Evolutionary conservation across 1,140 invertebrate species (phyloP).

Genomic region (Mactra quadrangularis): DNA sequence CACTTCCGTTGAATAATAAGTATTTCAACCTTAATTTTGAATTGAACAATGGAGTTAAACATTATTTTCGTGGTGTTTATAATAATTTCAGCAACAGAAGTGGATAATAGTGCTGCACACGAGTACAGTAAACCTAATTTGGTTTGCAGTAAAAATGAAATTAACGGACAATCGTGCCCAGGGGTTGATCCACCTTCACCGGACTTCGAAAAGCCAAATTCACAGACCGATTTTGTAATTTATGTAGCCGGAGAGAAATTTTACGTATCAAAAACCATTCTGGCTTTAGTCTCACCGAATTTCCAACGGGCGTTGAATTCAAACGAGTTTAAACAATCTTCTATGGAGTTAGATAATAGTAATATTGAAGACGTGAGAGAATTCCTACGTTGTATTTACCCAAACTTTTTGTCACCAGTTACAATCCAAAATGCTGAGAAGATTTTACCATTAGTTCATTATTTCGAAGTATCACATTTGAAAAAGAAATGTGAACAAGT

Average conservation of each 20-base stretch:
- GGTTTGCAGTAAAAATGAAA: background rate
- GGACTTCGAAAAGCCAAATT: background rate
- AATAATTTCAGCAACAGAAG: no score
- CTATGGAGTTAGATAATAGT: no score
- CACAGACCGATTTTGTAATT: background rate
- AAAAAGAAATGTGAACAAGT: slow-evolving; percentile 9
- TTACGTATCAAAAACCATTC: slow-evolving; percentile 5
- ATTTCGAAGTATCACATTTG: background rate
- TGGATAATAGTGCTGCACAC: no score
- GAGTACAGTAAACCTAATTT: no score
- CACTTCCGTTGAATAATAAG: no score
- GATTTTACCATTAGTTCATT: background rate
- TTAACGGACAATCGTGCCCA: background rate
- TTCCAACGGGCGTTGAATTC: no score
- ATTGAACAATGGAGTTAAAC: no score
- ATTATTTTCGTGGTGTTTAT: no score
- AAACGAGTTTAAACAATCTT: no score
- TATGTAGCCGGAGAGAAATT: background rate
- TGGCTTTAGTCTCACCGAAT: slow-evolving; percentile 17
- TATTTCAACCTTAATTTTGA: no score
- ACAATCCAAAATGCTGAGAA: background rate
- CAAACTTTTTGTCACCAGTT: background rate
- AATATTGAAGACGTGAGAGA: background rate
- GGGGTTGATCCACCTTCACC: background rate
- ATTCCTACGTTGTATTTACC: slow-evolving; percentile 36